A percentile compares a stretch with the other conserved stretches of the same genome.
phyloP scores from a whole-genome alignment of 1,140 invertebrate species.

The Pachyrhynchus sulphureomaculatus region DNA sequence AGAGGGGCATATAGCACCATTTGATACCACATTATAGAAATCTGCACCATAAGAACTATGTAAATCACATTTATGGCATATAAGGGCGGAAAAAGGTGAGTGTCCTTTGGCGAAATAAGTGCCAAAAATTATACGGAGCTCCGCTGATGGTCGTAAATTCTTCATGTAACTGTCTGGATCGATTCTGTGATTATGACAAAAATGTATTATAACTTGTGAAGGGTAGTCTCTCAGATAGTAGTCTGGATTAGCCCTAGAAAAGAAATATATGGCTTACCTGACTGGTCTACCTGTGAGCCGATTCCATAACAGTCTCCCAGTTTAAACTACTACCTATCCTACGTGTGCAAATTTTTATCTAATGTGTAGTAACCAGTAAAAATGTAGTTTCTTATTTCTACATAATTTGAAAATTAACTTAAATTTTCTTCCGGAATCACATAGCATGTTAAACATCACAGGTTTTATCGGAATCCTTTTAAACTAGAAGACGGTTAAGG shows the following conservation, averaged over 20 bases:
- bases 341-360: too few species aligned
- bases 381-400: too few species aligned
- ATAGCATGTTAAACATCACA: too few species aligned
- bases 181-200: conserved; percentile 15
- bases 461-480: too few species aligned
- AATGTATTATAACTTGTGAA: conserved; percentile 10
- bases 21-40: conserved; percentile 4
- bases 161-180: neutral
- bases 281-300: too few species aligned
- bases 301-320: too few species aligned
- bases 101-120: conserved; percentile 4
- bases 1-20: conserved; percentile 5
- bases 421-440: too few species aligned
- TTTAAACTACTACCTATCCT: too few species aligned
- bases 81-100: conserved; percentile 13
- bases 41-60: conserved; percentile 2
- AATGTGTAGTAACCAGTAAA: too few species aligned
- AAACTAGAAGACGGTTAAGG: too few species aligned
- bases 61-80: conserved; percentile 15
- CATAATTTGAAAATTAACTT: too few species aligned
- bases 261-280: neutral
- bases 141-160: neutral
- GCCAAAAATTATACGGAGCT: neutral
- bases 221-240: conserved; percentile 7
- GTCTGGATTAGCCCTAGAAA: conserved; percentile 2